Evolutionary conservation across 2,797 vertebrate genomes (phyloP).

Genomic region (Rhyacichthys aspro): DNA sequence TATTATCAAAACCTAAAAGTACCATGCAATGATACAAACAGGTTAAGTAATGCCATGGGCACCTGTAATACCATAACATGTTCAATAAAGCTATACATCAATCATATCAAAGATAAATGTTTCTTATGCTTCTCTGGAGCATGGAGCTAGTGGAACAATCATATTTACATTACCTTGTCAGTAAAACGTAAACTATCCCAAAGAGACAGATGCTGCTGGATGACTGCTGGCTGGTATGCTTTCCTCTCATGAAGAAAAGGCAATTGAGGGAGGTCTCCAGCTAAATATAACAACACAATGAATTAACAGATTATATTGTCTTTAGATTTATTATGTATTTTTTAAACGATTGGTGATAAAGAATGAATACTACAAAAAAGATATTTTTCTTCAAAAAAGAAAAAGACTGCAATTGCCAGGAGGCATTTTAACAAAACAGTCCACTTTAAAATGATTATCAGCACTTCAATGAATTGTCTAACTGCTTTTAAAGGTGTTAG

Average conservation of each 20-base stretch:
- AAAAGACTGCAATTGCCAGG: neutral
- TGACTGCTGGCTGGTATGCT: conserved; percentile 58
- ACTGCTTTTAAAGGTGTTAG: conserved; percentile 58
- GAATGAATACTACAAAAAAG: too few species aligned
- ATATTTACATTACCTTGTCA: conserved; percentile 58
- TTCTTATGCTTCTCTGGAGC: too few species aligned
- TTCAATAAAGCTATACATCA: too few species aligned
- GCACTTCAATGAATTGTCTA: conserved; percentile 9
- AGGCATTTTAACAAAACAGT: conserved; percentile 28
- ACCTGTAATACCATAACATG: too few species aligned
- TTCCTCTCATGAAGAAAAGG: conserved; percentile 51
- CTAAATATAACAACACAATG: conserved; percentile 48
- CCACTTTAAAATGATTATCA: conserved; percentile 46
- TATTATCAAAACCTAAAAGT: too few species aligned
- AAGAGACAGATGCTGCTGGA: conserved; percentile 73
- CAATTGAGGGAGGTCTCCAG: conserved; percentile 61
- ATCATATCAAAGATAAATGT: too few species aligned
- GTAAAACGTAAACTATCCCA: conserved; percentile 75
- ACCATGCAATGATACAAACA: neutral
- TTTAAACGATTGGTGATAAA: neutral
- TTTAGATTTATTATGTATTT: neutral
- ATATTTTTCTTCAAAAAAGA: too few species aligned
- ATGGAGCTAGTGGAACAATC: too few species aligned
- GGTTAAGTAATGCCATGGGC: too few species aligned
- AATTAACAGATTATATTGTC: neutral